Base-by-base conservation (phyloP, 1,140 invertebrate genomes). In the Drosophila mojavensis region DNA sequence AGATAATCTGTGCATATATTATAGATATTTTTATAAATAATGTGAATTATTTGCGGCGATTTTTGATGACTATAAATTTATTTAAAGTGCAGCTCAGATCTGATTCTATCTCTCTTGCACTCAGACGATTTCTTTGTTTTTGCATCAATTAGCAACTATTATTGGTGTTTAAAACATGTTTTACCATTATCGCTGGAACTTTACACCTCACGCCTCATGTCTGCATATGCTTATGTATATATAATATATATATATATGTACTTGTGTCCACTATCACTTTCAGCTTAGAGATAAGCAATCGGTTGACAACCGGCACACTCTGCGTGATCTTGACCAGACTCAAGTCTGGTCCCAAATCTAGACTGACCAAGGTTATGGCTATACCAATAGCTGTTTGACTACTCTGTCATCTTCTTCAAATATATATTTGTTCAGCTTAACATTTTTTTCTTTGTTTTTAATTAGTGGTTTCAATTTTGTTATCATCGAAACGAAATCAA, bases 341-440 rank as follows among this genome's bases (percentile, higher is more conserved):
- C 58, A 48, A 47, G 41, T 13, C 26, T 26, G 41, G 17, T 7
- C 58, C 28, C 58, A 60, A 24, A 60, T 60, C 43, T 48, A 30
- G 58, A 60, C 43, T 15, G 58, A 26, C 26, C 58, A 60, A 60
- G 58, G 58, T 60, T 60, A 48, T 15, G 43, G 43, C 43, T 60
- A 5, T 48, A 26, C 43, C 58, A 60, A 60, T 60, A 60, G 58
- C 58, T 28, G 58, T 48, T 60, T 60, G 58, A 60, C 58, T 20
- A 28, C 41, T 60, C 58, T 33, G 26, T 20, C 56, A 47, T 60
- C 58, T 60, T 33, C 15, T 4, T 41, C 36, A 13, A 11, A 39
- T 39, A 39, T 24, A 28, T 30, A 6, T 6, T 33, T 59, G 20
- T 48, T 30, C n/a, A 4, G 3, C 10, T 39, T 11, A 6, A 39